A percentile compares a stretch with the other conserved stretches of the same genome.
These are phyloP conservation scores for Rallus crepitans DNA, from an alignment of 2,797 vertebrate genomes.

Conservation along the genomic window DNA sequence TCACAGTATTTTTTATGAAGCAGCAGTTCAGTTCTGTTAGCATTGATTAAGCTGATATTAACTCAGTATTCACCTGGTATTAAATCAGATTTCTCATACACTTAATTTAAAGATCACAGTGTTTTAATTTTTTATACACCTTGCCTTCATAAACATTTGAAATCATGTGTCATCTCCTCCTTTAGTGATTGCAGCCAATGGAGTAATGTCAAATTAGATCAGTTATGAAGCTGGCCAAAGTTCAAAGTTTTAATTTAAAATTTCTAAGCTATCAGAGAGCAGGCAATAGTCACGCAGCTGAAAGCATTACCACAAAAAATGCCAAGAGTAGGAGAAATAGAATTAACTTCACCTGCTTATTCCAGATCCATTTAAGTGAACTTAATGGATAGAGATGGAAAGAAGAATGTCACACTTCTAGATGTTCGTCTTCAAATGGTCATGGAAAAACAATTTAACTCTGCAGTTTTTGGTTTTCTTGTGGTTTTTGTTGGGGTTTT, in stretches of 20 bases:
- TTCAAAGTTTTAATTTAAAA: background rate
- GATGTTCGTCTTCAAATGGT: background rate
- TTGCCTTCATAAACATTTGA: background rate
- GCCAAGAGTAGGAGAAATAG: background rate
- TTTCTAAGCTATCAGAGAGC: background rate
- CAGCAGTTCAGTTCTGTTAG: background rate
- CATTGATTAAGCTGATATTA: background rate
- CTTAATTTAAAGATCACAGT: background rate
- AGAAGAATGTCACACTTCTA: background rate
- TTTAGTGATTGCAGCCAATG: background rate
- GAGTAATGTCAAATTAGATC: background rate
- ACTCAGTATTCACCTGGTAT: background rate
- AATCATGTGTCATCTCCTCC: background rate
- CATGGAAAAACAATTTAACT: background rate
- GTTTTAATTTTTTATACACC: background rate
- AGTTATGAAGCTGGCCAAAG: background rate
- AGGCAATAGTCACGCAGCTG: background rate
- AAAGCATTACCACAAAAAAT: background rate
- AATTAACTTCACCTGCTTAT: background rate
- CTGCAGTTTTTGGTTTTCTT: accelerated
- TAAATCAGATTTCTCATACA: background rate
- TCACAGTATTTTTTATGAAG: background rate
- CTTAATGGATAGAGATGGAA: background rate
- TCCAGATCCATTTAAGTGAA: background rate
- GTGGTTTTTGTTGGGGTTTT: too few species aligned